phyloP scores from a whole-genome alignment of 2,113 vertebrate genomes.

The Boleophthalmus pectinirostris region DNA sequence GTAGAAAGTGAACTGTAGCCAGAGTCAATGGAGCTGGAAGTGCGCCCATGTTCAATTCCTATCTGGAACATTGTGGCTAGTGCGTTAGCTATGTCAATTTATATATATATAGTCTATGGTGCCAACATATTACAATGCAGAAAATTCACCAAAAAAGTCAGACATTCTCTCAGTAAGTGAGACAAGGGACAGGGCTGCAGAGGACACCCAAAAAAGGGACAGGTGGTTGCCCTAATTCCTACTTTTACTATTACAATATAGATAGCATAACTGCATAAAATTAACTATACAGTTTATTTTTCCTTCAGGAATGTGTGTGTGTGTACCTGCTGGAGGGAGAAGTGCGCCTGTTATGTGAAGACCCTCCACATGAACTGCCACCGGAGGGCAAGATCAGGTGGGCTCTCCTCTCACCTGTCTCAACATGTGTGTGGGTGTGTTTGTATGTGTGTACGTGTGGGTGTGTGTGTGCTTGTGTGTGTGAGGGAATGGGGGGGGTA shows the following conservation, averaged over 20 bases:
- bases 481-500: conserved; percentile 2
- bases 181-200: no score
- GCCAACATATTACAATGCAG: no score
- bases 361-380: conserved; percentile 85
- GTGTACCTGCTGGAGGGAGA: conserved; percentile 87
- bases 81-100: no score
- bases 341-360: conserved; percentile 81
- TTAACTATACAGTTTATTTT: no score
- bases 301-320: conserved; percentile 84
- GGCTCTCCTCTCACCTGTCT: conserved; percentile 25
- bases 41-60: no score
- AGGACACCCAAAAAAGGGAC: no score
- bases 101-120: no score
- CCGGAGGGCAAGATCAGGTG: conserved; percentile 83
- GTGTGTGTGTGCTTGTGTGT: neutral
- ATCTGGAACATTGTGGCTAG: no score
- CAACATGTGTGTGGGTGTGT: neutral
- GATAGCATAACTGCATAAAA: neutral
- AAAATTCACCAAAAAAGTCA: no score
- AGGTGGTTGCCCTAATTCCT: neutral
- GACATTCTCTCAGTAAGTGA: no score
- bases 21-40: no score
- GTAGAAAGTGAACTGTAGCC: no score
- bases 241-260: neutral
- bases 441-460: conserved; percentile 3